Base-by-base conservation (phyloP, 2,888 invertebrate species). In the Girardia tigrina region DNA sequence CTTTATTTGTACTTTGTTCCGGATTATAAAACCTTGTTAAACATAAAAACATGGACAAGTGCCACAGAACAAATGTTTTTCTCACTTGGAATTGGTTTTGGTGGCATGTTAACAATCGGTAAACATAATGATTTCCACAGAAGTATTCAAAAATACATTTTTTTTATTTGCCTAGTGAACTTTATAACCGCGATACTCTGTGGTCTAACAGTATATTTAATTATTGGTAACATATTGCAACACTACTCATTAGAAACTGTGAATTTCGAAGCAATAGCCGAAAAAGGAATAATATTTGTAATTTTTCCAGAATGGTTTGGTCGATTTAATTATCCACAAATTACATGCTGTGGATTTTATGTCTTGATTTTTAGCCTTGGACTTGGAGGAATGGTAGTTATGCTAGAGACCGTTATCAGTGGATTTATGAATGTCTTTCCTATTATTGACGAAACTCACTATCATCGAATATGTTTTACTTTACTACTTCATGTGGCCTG, bases 81-180 rank as follows among this genome's bases (percentile, higher is more conserved):
- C 23, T 56, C 56, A 20, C n/a, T 56, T 4, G 56, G 56, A 56
- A 56, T 56, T n/a, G 56, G 56, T 56, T 56, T 56, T n/a, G 56
- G 56, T 56, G 56, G 56, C 4, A 56, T 56, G 56, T n/a, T 56
- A 12, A 56, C 56, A 2, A 56, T 56, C n/a, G 56, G 56, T 8
- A 56, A 23, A 20, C 56, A 56, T n/a, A 56, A 16, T 56, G n/a
- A 56, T 12, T 56, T 56, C 23, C n/a, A 56, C 23, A 56, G 56
- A 56, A 56, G 2, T 56, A 56, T 56, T 56, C 56, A 56, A 16
- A 56, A 4, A 12, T 56, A 56, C 23, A 23, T 56, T 2, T 56
- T 56, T 8, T 4, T 56, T n/a, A 56, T 56, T 56, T 56, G 56
- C n/a, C 23, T 56, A n/a, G 4, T 56, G 23, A 56, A 56, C 23